Conservation (phyloP, 2,797 vertebrate genomes). For the Urophycis tenuis region DNA sequence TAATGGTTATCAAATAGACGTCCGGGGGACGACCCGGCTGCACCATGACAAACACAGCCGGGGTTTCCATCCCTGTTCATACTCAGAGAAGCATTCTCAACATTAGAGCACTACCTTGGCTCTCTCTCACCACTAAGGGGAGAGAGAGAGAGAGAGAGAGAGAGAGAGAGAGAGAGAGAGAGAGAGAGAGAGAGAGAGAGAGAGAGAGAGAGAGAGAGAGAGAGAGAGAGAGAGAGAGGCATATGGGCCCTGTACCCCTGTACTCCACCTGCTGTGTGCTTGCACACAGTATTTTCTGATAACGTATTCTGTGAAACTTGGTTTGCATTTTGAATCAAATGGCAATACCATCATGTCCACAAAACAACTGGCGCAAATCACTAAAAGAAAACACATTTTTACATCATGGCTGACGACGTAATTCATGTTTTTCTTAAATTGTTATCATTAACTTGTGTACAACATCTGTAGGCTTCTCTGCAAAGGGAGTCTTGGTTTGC, state of each 20-base stretch:
- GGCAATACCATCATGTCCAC: not conserved
- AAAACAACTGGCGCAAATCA: not conserved
- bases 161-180: not conserved
- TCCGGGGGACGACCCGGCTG: not conserved
- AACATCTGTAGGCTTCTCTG: not conserved
- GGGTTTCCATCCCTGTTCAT: not conserved
- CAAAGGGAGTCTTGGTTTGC: not conserved
- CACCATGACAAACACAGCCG: not conserved
- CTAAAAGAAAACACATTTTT: not conserved
- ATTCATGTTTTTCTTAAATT: not conserved
- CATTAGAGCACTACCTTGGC: not conserved
- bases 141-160: not conserved
- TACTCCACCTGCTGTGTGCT: slow-evolving; percentile 1
- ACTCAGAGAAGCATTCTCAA: not conserved
- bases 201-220: too few species aligned
- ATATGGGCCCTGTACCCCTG: not conserved
- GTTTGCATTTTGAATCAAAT: not conserved
- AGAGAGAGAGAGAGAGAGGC: not conserved
- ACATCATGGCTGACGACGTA: not conserved
- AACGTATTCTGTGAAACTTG: not conserved
- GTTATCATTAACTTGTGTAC: not conserved
- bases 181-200: not conserved
- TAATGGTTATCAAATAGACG: not conserved
- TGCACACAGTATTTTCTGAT: not conserved
- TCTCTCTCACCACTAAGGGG: too few species aligned